Conservation (phyloP, 2,888 invertebrate genomes). For the Fabriciana adippe region DNA sequence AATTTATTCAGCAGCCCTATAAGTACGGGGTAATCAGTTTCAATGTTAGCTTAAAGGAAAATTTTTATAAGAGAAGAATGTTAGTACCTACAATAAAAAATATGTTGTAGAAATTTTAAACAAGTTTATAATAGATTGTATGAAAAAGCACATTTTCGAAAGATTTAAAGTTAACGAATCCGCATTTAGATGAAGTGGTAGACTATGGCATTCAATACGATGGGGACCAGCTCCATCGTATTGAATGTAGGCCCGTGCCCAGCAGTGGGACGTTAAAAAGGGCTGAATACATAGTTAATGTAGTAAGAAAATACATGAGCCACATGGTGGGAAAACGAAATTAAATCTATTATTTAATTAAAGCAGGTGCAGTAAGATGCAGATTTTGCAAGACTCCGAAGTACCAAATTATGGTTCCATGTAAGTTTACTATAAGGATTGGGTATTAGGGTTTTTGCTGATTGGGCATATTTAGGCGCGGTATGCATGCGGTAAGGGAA, state of each 20-base stretch:
- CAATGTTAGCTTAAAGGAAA: constrained; percentile 3
- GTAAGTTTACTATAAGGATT: constrained; percentile 20
- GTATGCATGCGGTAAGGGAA: constrained; percentile 12
- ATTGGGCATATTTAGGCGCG: constrained; percentile 7
- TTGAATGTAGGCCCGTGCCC: too few relatives aligned
- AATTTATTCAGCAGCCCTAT: constrained; percentile 18
- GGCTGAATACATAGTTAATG: too few relatives aligned
- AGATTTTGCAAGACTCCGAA: constrained; percentile 14
- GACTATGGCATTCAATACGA: too few relatives aligned
- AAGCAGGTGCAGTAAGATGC: constrained; percentile 23
- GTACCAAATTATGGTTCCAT: constrained; percentile 29
- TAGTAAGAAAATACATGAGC: not conserved
- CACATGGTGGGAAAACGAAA: not conserved
- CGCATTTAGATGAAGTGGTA: too few relatives aligned
- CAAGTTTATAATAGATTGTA: not conserved
- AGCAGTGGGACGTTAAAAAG: too few relatives aligned
- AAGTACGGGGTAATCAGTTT: constrained; percentile 13
- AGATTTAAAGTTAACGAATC: too few relatives aligned
- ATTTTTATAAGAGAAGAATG: not conserved
- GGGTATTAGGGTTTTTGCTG: not conserved
- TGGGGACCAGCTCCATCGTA: too few relatives aligned
- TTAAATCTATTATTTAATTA: constrained; percentile 2
- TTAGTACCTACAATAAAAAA: not conserved
- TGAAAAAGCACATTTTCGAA: too few relatives aligned
- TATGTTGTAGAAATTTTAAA: not conserved